These are phyloP conservation scores for Portunus trituberculatus DNA, from an alignment of 1,140 invertebrate species.

Conservation along the genomic window DNA sequence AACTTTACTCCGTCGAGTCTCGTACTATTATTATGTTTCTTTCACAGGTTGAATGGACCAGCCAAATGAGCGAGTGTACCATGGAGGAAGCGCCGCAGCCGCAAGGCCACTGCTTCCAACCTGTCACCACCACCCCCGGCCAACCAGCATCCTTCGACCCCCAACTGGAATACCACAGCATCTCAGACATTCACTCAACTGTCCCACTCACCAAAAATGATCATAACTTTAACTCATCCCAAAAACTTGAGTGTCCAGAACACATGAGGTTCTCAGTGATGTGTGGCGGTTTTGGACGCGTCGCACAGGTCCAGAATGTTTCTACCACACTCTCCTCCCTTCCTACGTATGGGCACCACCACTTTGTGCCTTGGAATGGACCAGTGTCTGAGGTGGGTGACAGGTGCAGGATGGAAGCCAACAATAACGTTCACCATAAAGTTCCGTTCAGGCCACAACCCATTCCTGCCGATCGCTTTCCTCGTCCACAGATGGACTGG, in stretches of 20 bases:
- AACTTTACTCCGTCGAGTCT: no score
- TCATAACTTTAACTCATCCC: not conserved
- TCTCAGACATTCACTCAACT: not conserved
- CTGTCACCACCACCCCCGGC: not conserved
- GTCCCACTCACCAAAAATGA: not conserved
- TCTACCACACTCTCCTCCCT: not conserved
- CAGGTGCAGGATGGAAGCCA: not conserved
- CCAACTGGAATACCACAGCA: not conserved
- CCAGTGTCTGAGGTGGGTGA: not conserved
- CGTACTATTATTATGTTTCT: not conserved
- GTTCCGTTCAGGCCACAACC: not conserved
- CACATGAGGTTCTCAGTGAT: not conserved
- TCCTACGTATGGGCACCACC: not conserved
- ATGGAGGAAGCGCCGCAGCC: not conserved
- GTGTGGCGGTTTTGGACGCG: not conserved
- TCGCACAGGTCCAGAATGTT: not conserved
- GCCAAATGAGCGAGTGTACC: not conserved
- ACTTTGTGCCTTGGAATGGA: not conserved
- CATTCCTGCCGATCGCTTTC: not conserved
- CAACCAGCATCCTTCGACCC: not conserved
- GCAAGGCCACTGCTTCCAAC: not conserved
- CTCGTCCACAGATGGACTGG: not conserved
- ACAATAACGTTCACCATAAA: not conserved
- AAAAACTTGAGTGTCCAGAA: not conserved
- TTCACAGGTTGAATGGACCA: not conserved